A percentile compares a stretch with the other conserved stretches of the same genome.
These are phyloP conservation scores for Ceratosolen solmsi DNA, from an alignment of 1,140 invertebrate species.

Conservation along the genomic window DNA sequence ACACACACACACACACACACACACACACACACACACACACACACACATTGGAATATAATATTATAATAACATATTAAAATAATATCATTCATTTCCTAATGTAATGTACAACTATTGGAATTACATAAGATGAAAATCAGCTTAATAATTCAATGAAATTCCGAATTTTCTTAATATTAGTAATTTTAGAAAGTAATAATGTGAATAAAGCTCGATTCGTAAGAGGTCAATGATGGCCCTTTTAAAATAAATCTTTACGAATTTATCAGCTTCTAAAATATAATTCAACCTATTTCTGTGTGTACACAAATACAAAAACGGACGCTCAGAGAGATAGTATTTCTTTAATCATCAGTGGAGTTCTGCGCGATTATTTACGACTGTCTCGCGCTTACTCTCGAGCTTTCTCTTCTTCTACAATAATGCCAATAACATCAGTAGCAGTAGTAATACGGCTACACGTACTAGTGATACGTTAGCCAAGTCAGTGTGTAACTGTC, in stretches of 20 bases:
- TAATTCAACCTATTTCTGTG: slow-evolving; percentile 3
- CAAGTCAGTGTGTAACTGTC: slow-evolving; percentile 62
- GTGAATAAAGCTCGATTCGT: background rate
- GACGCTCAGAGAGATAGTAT: background rate
- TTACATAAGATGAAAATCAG: too few relatives aligned
- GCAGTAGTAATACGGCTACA: slow-evolving; percentile 58
- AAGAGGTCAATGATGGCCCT: background rate
- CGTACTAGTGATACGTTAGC: slow-evolving; percentile 71
- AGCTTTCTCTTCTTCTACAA: slow-evolving; percentile 23
- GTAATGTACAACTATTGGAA: too few relatives aligned
- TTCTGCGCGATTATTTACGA: slow-evolving; percentile 42
- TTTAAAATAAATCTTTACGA: background rate
- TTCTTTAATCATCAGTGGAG: slow-evolving; percentile 13
- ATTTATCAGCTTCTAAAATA: slow-evolving; percentile 10
- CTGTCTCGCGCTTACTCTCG: background rate
- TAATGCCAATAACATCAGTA: slow-evolving; percentile 47
- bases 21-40: too few relatives aligned
- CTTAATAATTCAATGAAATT: too few relatives aligned
- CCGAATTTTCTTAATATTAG: too few relatives aligned
- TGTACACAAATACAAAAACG: background rate
- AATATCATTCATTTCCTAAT: too few relatives aligned
- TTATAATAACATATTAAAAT: too few relatives aligned
- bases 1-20: too few relatives aligned
- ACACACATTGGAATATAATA: too few relatives aligned
- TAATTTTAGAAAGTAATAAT: background rate